Base-by-base conservation (phyloP, 2,797 vertebrate species). In the Cephalopachus bancanus region DNA sequence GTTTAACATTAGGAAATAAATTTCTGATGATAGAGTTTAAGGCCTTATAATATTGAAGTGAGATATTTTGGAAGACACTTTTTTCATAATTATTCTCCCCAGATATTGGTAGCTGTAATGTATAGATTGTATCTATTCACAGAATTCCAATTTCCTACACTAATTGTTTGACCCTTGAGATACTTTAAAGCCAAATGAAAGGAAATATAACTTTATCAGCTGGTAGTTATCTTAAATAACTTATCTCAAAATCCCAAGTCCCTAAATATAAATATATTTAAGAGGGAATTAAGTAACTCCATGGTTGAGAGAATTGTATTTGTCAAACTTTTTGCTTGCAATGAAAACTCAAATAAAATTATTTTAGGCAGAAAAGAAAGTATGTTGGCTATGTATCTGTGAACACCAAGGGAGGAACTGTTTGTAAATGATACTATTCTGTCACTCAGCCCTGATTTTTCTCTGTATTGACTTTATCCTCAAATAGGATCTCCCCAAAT, bases 1-100 rank as follows among this genome's bases (percentile, higher is more conserved):
- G 19, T 8, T 93, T 96, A n/a, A 30, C 19, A 89, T 86, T 90
- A 76, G 15, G 12, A 93, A 96, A 95, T 90, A 88, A 84, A 90
- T 26, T 17, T 69, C 62, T 24, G 22, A 10, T 62, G 65, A 78
- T 59, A 80, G 72, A 92, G 88, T 95, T 79, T 87, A 95, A 93
- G 53, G 8, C 37, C 67, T 81, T 3, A 24, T 80, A 67, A 71
- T 87, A 80, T 15, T 76, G 53, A 81, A 93, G 44, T 80, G 14
- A 86, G 24, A 3, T 24, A 86, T 87, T 94, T 22, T 12, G n/a
- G n/a, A 69, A 87, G 6, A 60, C 3, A 9, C 51, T 55, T 91
- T 76, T 67, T 85, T 59, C 24, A 28, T 76, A 57, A 71, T 88
- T 8, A 76, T 89, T 85, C 37, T 81, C 17, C 2, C 28, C 14